Evolutionary conservation across 2,113 vertebrate species (phyloP), one percentile per base, ranked within the genome.

Genomic region (Tetrao urogallus): DNA sequence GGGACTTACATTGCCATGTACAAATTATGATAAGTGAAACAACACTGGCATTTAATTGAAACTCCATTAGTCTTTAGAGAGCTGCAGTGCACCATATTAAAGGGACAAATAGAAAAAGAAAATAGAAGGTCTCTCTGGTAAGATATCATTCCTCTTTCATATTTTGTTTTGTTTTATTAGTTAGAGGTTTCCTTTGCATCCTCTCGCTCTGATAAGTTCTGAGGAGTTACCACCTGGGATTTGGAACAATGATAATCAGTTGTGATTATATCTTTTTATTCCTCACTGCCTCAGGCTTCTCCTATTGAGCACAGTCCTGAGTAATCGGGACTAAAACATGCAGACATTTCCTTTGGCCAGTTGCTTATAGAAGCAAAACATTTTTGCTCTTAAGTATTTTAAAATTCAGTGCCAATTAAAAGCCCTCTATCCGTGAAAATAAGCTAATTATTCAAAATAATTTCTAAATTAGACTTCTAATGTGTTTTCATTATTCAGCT

Each of bases 401-500:
- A 85, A 92, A 95, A 93, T 70, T 27, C 56, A 57, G 34, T 56
- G 45, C 73, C 5, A 92, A 95, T 94, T 77, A 90, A 82, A 93
- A 94, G 85, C 64, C n/a, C 65, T 93, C 20, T 89, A 56, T 95
- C 82, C 74, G 47, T 67, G 78, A 94, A 94, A 89, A 94, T 95
- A 88, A 96, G 18, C 71, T 70, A 76, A 89, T 86, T 95, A 93
- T 96, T 97, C 96, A 97, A 97, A 96, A 89, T 96, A 93, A 97
- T 93, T 97, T 97, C 77, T 94, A 94, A 95, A 95, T 91, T 93
- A 89, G 95, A 86, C 92, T 86, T 96, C 95, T 94, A 95, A 93
- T 92, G 97, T 96, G 94, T 95, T 94, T 97, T 97, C 93, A 96
- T 97, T 97, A 96, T 93, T 96, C 93, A 96, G 45, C 92, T 94